phyloP scores from a whole-genome alignment of 2,797 vertebrate species.

The Cuniculus paca region DNA sequence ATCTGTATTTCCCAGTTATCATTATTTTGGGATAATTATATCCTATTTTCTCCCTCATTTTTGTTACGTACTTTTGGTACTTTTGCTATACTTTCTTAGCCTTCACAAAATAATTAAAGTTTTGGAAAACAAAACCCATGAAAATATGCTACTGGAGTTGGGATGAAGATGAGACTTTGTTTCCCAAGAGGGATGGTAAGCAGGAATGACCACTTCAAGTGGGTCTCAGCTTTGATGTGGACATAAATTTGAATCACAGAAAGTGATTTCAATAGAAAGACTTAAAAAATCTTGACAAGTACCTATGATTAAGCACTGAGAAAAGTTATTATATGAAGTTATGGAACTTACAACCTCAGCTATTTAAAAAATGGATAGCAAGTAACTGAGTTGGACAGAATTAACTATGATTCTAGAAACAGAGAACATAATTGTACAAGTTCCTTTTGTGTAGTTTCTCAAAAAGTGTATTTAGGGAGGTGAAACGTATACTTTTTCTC shows the following conservation, averaged over 20 bases:
- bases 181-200: not conserved
- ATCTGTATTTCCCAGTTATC: conserved; percentile 21
- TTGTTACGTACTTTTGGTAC: not conserved
- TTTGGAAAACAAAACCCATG: conserved; percentile 21
- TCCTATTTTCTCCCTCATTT: conserved; percentile 13
- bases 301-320: conserved; percentile 63
- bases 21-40: not conserved
- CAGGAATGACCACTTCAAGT: not conserved
- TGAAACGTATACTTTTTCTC: not conserved
- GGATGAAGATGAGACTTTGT: not conserved
- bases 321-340: conserved; percentile 65
- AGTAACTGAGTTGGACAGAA: conserved; percentile 42
- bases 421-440: not conserved
- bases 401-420: conserved; percentile 67
- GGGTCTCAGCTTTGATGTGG: conserved; percentile 30
- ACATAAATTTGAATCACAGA: conserved; percentile 61
- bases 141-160: not conserved
- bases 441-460: conserved; percentile 36
- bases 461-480: not conserved
- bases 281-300: conserved; percentile 11
- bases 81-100: conserved; percentile 8
- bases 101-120: conserved; percentile 39
- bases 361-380: conserved; percentile 62
- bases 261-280: conserved; percentile 28
- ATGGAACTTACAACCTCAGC: conserved; percentile 55